Conservation (phyloP, 1,140 invertebrate species). For the Drosophila obscura region DNA sequence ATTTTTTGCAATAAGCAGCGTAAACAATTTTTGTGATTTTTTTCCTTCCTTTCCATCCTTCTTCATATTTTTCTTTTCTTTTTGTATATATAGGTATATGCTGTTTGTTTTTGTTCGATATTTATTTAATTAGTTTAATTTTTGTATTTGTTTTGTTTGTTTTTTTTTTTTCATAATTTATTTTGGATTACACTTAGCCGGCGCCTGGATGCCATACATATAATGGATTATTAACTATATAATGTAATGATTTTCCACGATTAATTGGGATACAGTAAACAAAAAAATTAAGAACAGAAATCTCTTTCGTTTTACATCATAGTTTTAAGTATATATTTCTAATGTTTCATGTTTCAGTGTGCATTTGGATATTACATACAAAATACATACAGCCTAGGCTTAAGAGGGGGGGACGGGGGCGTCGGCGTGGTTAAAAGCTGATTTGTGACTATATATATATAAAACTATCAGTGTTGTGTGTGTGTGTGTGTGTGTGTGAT, state of each 20-base stretch:
- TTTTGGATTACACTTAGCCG: constrained; percentile 50
- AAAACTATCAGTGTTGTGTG: constrained; percentile 47
- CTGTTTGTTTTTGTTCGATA: too few species aligned
- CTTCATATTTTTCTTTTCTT: constrained; percentile 18
- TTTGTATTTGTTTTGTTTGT: constrained; percentile 39
- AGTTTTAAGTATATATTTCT: constrained; percentile 23
- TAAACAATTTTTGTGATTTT: constrained; percentile 56
- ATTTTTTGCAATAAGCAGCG: constrained; percentile 56
- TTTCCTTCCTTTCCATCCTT: constrained; percentile 7
- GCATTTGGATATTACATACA: constrained; percentile 65
- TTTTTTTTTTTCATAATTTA: constrained; percentile 24
- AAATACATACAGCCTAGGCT: constrained; percentile 66
- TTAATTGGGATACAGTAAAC: constrained; percentile 17
- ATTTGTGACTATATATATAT: constrained; percentile 40
- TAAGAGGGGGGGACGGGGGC: constrained; percentile 53
- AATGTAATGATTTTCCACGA: constrained; percentile 46
- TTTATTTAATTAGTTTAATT: constrained; percentile 3
- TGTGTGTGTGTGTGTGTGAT: constrained; percentile 39
- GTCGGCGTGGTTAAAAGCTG: constrained; percentile 62
- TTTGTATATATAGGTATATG: constrained; percentile 22
- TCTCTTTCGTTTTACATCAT: constrained; percentile 13
- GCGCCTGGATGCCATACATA: constrained; percentile 28
- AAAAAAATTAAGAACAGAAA: constrained; percentile 15
- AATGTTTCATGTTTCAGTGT: constrained; percentile 18
- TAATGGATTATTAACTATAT: constrained; percentile 50